Evolutionary conservation across 2,113 vertebrate genomes (phyloP).

Genomic region (Aphyosemion australe): DNA sequence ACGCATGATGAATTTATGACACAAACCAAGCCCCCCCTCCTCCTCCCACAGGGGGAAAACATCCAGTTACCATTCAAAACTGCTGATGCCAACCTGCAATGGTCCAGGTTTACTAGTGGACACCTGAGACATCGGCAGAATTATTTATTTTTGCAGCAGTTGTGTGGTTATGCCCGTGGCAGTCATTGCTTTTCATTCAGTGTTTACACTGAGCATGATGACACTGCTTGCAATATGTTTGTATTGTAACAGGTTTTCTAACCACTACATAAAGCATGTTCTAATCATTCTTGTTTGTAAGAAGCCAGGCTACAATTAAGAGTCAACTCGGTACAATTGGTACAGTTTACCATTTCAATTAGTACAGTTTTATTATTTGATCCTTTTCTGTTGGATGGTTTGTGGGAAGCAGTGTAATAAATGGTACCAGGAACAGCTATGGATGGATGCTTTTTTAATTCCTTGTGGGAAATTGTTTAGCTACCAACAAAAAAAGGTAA

Average conservation of each 20-base stretch:
- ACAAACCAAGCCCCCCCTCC: constrained; percentile 3
- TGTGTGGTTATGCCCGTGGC: constrained; percentile 20
- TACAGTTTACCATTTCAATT: too few relatives aligned
- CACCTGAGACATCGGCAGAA: background rate
- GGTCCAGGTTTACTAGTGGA: background rate
- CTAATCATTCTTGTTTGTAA: too few relatives aligned
- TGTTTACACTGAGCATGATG: background rate
- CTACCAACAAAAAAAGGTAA: too few relatives aligned
- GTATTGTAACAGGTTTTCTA: too few relatives aligned
- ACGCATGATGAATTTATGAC: constrained; percentile 60
- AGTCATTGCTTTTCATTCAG: background rate
- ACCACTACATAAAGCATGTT: too few relatives aligned
- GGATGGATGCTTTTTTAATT: too few relatives aligned
- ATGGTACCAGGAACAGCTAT: too few relatives aligned
- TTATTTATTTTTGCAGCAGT: constrained; percentile 18
- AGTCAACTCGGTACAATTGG: too few relatives aligned
- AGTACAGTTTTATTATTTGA: too few relatives aligned
- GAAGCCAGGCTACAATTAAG: too few relatives aligned
- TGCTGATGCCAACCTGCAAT: constrained; percentile 47
- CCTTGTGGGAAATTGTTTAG: too few relatives aligned
- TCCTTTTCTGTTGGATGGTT: background rate
- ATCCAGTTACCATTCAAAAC: constrained; percentile 52
- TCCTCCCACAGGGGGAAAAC: constrained; percentile 28
- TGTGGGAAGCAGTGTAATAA: too few relatives aligned
- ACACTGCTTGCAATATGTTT: background rate